Conservation (phyloP, 2,888 invertebrate genomes). For the Pollenia angustigena region DNA sequence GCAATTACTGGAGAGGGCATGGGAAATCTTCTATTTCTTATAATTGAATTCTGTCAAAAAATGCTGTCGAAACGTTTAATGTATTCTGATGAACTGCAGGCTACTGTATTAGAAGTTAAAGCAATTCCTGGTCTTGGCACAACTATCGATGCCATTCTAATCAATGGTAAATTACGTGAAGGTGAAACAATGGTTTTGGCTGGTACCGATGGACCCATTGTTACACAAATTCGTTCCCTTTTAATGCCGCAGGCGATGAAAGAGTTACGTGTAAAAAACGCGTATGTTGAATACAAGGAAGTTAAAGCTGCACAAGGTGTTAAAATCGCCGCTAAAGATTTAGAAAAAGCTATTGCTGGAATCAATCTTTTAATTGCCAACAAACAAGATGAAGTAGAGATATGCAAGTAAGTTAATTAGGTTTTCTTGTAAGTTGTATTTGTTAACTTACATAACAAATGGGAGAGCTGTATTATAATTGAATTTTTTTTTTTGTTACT, state of each 20-base stretch:
- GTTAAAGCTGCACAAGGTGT: constrained; percentile 98
- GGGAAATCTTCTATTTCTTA: constrained; percentile 97
- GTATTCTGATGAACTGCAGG: constrained; percentile 96
- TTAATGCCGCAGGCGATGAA: constrained; percentile 99
- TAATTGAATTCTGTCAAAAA: constrained; percentile 96
- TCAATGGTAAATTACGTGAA: constrained; percentile 97
- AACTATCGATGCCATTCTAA: constrained; percentile 98
- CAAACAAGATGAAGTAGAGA: constrained; percentile 96
- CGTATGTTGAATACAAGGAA: constrained; percentile 97
- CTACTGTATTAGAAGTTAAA: constrained; percentile 95
- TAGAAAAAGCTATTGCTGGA: constrained; percentile 99
- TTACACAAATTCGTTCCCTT: constrained; percentile 97
- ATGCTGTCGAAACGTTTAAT: constrained; percentile 94
- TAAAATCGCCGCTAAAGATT: constrained; percentile 98
- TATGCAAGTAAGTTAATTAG: constrained; percentile 86
- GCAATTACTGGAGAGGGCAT: constrained; percentile 99
- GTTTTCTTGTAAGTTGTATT: no score
- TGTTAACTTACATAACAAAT: neutral
- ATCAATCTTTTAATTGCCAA: constrained; percentile 96
- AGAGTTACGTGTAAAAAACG: constrained; percentile 98
- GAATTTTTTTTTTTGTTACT: neutral
- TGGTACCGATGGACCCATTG: constrained; percentile 99
- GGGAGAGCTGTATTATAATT: neutral
- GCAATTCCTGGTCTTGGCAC: constrained; percentile 98
- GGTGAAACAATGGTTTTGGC: constrained; percentile 98